A percentile compares a stretch with the other conserved stretches of the same genome.
Conservation (phyloP, 1,140 invertebrate genomes). For the Drusus annulatus region DNA sequence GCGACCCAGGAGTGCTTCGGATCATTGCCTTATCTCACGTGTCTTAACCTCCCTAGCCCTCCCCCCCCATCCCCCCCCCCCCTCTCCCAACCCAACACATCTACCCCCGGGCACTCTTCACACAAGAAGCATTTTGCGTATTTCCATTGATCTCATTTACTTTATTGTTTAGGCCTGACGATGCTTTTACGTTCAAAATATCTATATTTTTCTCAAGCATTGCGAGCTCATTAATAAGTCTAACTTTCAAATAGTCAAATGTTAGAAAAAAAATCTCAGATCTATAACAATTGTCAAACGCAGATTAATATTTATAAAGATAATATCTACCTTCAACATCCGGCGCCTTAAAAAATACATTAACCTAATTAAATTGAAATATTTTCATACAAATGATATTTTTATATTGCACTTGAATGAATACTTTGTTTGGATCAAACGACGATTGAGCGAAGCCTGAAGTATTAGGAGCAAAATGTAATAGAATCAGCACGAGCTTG, state of each 20-base stretch:
- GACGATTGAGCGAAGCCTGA: neutral
- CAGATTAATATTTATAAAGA: slow-evolving; percentile 12
- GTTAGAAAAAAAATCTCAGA: slow-evolving; percentile 14
- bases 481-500: neutral
- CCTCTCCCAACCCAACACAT: neutral
- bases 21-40: slow-evolving; percentile 58
- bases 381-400: slow-evolving; percentile 44
- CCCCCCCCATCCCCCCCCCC: neutral
- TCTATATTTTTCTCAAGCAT: slow-evolving; percentile 26
- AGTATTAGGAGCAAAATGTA: neutral
- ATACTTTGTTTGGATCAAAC: neutral
- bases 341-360: slow-evolving; percentile 5
- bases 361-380: neutral
- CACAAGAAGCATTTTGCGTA: slow-evolving; percentile 47
- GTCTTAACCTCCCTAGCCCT: slow-evolving; percentile 53
- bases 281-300: neutral
- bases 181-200: slow-evolving; percentile 37
- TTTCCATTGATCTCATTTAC: slow-evolving; percentile 58
- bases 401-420: slow-evolving; percentile 42
- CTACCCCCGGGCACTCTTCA: neutral
- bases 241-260: slow-evolving; percentile 21
- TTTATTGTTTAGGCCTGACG: slow-evolving; percentile 33
- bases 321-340: slow-evolving; percentile 27
- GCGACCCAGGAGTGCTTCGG: slow-evolving; percentile 49
- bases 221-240: slow-evolving; percentile 10